Percentiles rank a stretch among this genome's conserved stretches.
Evolutionary conservation across 2,888 invertebrate species (phyloP).

Genomic region (Ormyrus thymus): DNA sequence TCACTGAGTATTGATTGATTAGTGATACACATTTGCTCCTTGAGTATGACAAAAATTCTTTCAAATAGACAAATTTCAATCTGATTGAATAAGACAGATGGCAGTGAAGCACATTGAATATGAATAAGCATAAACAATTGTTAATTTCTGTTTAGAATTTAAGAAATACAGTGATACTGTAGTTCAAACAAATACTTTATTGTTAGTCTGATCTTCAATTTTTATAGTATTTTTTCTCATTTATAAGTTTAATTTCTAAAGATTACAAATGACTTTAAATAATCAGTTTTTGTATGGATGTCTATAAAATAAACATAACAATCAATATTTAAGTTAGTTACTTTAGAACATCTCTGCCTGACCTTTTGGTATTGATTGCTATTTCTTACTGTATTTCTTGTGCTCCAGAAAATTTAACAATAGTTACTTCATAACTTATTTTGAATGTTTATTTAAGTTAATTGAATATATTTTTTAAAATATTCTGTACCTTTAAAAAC

Average conservation of each 20-base stretch:
- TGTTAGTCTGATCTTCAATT: too few species aligned
- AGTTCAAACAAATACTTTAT: too few species aligned
- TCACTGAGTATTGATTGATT: conserved; percentile 40
- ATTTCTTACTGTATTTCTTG: background rate
- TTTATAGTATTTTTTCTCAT: too few species aligned
- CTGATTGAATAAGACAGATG: background rate
- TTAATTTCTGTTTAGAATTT: too few species aligned
- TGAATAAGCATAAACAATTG: too few species aligned
- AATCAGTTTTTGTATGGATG: background rate
- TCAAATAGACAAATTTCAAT: background rate
- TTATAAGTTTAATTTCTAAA: too few species aligned
- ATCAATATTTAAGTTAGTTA: conserved; percentile 18
- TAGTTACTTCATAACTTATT: too few species aligned
- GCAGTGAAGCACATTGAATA: too few species aligned
- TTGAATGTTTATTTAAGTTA: background rate
- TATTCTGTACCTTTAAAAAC: background rate
- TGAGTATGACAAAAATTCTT: conserved; percentile 20
- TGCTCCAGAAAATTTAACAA: background rate
- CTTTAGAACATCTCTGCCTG: conserved; percentile 5
- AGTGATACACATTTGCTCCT: conserved; percentile 1
- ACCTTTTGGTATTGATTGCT: conserved; percentile 28
- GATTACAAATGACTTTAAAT: too few species aligned
- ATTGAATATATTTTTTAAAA: background rate
- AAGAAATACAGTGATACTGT: too few species aligned
- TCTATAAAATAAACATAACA: background rate